A percentile compares a stretch with the other conserved stretches of the same genome.
Conservation (phyloP, 1,140 invertebrate species). For the Euura lappo region DNA sequence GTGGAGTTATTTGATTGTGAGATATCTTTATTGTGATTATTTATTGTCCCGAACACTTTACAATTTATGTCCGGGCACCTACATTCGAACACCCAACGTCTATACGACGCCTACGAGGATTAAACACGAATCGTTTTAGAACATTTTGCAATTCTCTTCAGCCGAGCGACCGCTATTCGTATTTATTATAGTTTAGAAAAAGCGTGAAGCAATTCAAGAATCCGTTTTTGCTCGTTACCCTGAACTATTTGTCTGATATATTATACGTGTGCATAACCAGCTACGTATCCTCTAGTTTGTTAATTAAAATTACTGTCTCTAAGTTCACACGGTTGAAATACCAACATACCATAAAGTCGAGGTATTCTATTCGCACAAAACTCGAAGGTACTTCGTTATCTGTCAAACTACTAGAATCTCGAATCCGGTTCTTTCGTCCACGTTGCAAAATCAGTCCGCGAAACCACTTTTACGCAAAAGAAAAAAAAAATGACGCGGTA, state of each 20-base stretch:
- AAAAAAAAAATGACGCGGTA: background rate
- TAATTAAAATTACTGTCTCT: too few species aligned
- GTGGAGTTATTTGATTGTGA: background rate
- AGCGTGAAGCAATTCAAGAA: background rate
- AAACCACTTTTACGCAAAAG: background rate
- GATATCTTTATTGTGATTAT: slow-evolving; percentile 2
- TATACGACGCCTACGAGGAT: background rate
- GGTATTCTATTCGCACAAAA: too few species aligned
- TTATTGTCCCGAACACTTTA: background rate
- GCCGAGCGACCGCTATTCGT: background rate
- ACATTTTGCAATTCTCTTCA: background rate
- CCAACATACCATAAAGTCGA: too few species aligned
- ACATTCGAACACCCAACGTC: slow-evolving; percentile 1
- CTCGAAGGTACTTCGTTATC: too few species aligned
- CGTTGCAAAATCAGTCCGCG: background rate
- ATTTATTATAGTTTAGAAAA: background rate
- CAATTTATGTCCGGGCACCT: background rate
- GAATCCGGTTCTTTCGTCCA: too few species aligned
- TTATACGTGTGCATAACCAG: too few species aligned
- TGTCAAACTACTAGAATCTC: too few species aligned
- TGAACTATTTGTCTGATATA: too few species aligned
- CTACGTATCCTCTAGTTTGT: too few species aligned
- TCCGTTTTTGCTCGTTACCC: background rate
- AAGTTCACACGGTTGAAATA: too few species aligned
- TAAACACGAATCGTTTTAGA: background rate